These are phyloP conservation scores for Rugalucina vietnamica DNA, from an alignment of 2,888 invertebrate genomes.

Conservation along the genomic window DNA sequence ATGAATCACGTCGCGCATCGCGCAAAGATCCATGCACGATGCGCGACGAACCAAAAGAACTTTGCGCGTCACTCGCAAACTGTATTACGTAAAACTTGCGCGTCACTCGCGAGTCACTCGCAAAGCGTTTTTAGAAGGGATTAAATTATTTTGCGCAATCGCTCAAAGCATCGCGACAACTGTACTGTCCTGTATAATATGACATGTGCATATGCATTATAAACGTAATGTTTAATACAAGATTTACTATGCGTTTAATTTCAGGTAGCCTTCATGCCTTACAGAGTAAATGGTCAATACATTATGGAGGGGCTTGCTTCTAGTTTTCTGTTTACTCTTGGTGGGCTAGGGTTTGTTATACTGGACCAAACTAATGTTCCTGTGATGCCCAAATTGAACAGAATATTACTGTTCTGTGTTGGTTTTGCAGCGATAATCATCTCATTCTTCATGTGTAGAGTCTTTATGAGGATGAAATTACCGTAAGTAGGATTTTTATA, in stretches of 20 bases:
- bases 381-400: slow-evolving; percentile 92
- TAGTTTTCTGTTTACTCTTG: slow-evolving; percentile 97
- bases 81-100: no score
- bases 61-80: no score
- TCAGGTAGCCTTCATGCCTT: slow-evolving; percentile 98
- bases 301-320: slow-evolving; percentile 99
- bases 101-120: no score
- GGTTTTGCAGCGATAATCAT: slow-evolving; percentile 96
- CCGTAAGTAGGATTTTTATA: slow-evolving; percentile 87
- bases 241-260: slow-evolving; percentile 65
- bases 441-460: slow-evolving; percentile 97
- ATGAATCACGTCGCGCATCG: no score
- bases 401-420: slow-evolving; percentile 94
- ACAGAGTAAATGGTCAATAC: slow-evolving; percentile 99
- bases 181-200: no score
- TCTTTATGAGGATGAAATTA: slow-evolving; percentile 99
- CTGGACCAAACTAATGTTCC: slow-evolving; percentile 97
- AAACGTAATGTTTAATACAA: no score
- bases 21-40: no score
- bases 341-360: slow-evolving; percentile 98
- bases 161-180: no score
- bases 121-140: no score
- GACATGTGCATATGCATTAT: no score
- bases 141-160: no score
- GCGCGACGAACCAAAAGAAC: no score